A percentile compares a stretch with the other conserved stretches of the same genome.
These are phyloP conservation scores for Lasioglossum figueresi DNA, from an alignment of 2,888 invertebrate species.

Conservation along the genomic window DNA sequence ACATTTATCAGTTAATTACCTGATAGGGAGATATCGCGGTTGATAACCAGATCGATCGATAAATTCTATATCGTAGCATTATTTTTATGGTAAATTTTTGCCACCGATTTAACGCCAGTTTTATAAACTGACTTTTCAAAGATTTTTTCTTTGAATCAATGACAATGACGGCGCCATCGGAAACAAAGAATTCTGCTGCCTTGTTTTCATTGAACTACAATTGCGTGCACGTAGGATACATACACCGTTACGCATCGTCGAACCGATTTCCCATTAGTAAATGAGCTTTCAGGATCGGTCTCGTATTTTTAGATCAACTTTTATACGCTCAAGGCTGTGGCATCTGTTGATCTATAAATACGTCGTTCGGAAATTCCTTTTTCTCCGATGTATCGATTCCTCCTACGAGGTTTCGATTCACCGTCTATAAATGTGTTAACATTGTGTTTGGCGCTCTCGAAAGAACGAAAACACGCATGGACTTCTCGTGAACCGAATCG, in stretches of 20 bases:
- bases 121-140: neutral
- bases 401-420: conserved; percentile 47
- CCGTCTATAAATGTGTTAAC: conserved; percentile 27
- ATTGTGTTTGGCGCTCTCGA: neutral
- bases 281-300: conserved; percentile 42
- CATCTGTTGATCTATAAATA: conserved; percentile 59
- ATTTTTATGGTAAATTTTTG: neutral
- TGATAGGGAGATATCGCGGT: neutral
- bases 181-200: neutral
- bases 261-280: conserved; percentile 50
- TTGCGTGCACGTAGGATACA: neutral
- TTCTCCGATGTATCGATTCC: conserved; percentile 34
- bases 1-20: neutral
- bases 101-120: neutral
- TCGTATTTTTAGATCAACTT: conserved; percentile 60
- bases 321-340: conserved; percentile 55
- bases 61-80: neutral
- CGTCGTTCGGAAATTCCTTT: conserved; percentile 57
- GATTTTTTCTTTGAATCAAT: neutral
- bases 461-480: neutral
- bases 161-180: neutral
- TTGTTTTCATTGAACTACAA: conserved; percentile 10
- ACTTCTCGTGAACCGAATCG: neutral
- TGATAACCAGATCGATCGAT: neutral
- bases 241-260: conserved; percentile 31